Base-by-base conservation (phyloP, 2,888 invertebrate genomes). In the Hoplodrina blanda region DNA sequence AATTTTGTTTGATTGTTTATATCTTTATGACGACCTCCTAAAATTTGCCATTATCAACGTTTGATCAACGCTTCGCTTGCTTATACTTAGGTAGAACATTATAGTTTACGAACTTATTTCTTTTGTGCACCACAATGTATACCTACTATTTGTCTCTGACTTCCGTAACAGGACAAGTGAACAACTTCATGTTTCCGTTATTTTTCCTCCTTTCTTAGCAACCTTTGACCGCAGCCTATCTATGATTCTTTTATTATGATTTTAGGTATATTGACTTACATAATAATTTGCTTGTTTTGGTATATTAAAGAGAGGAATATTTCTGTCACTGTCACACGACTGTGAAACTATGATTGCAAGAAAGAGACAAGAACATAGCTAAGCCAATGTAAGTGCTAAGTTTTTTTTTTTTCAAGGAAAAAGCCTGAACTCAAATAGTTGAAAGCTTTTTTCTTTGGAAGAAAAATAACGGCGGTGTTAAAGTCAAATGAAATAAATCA, bases 101-200 rank as follows among this genome's bases (percentile, higher is more conserved):
- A 62, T 37, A 73, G 53, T 64, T 41, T 8, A 30, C 30, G 11
- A 20, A 54, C 20, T 65, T 49, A 65, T 74, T 41, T 20, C 65
- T 64, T 54, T 55, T 49, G 11, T 65, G 11, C 20, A 30, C 20
- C n/a, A 65, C 20, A 49, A n/a, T 49, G 15, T 49, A 37, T 13
- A 20, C n/a, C n/a, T n/a, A n/a, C 30, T 55, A 54, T 74, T 69
- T 64, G 41, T 30, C 37, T 49, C 30, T 52, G 30, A 70, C 49
- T 70, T 70, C 65, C 41, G 30, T 20, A 70, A 74, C 30, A 54
- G n/a, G 53, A 54, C n/a, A 41, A 19, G 65, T 54, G 30, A 20
- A 54, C 73, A 41, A 25, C 52, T 30, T 20, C 41, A 54, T 41
- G 19, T 71, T 66, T 55, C 41, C 13, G 37, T 44, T 55, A 49